Evolutionary conservation across 2,113 vertebrate species (phyloP).

Genomic region (Petroica traversi): DNA sequence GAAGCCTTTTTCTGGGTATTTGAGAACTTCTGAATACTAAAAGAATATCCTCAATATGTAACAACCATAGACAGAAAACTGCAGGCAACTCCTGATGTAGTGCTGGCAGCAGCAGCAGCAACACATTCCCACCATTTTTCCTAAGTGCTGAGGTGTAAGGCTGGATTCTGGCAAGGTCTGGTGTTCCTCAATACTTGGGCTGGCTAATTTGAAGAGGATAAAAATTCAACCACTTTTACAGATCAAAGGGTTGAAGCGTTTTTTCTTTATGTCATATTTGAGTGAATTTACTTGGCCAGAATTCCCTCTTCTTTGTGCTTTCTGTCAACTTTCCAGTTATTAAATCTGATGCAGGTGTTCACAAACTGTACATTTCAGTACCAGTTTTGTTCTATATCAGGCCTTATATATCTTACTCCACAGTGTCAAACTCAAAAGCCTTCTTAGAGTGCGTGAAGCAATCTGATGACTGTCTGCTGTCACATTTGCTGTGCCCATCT

Average conservation of each 20-base stretch:
- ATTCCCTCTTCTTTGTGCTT: background rate
- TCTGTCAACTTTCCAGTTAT: background rate
- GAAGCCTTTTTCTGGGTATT: background rate
- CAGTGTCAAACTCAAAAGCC: background rate
- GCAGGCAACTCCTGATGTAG: background rate
- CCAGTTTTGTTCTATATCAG: background rate
- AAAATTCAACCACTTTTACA: background rate
- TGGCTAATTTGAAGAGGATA: background rate
- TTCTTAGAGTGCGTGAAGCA: background rate
- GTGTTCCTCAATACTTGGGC: accelerated
- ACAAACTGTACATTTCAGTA: background rate
- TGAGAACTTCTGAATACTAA: background rate
- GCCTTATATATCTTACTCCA: background rate
- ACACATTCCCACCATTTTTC: background rate
- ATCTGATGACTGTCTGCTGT: background rate
- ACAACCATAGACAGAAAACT: background rate
- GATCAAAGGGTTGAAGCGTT: background rate
- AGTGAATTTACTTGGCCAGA: background rate
- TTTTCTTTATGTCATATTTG: background rate
- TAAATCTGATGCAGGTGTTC: background rate
- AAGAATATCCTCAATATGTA: background rate
- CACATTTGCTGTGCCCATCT: background rate
- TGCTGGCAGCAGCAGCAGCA: background rate
- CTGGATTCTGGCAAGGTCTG: background rate
- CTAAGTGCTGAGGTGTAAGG: accelerated